A percentile compares a stretch with the other conserved stretches of the same genome.
Evolutionary conservation across 2,113 vertebrate genomes (phyloP).

Genomic region (Xenopus borealis): DNA sequence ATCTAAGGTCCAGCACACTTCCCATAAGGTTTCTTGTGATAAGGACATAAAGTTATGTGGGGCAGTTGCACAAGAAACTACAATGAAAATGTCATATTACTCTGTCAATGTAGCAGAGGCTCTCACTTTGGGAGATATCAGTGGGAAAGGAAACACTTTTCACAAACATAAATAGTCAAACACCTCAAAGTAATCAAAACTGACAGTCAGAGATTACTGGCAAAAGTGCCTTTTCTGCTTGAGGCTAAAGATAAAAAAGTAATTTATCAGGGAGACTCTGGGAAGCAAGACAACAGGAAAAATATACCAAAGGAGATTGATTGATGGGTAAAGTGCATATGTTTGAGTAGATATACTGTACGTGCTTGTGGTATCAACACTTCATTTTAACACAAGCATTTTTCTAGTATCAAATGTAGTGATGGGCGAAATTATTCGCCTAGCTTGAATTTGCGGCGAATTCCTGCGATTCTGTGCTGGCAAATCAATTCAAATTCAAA

Average conservation of each 20-base stretch:
- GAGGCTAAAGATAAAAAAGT: constrained; percentile 59
- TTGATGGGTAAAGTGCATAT: constrained; percentile 50
- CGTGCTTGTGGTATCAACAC: no score
- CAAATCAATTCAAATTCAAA: no score
- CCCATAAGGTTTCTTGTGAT: constrained; percentile 51
- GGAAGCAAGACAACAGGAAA: constrained; percentile 50
- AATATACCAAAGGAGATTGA: constrained; percentile 54
- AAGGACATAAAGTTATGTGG: constrained; percentile 38
- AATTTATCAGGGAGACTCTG: constrained; percentile 52
- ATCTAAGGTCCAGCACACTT: constrained; percentile 50
- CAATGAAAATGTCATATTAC: constrained; percentile 55
- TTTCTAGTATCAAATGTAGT: no score
- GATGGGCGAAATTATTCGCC: no score
- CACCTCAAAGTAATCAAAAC: constrained; percentile 61
- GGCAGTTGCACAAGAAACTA: constrained; percentile 49
- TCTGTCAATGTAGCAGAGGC: constrained; percentile 52
- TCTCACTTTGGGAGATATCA: constrained; percentile 48
- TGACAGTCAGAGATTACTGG: constrained; percentile 62
- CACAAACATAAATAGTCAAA: constrained; percentile 59
- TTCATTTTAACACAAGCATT: no score
- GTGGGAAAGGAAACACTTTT: constrained; percentile 52
- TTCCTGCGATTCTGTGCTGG: no score
- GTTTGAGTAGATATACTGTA: constrained; percentile 34
- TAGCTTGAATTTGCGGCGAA: no score
- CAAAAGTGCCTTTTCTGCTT: constrained; percentile 60